phyloP scores from a whole-genome alignment of 2,113 vertebrate genomes.

The Turnix velox region DNA sequence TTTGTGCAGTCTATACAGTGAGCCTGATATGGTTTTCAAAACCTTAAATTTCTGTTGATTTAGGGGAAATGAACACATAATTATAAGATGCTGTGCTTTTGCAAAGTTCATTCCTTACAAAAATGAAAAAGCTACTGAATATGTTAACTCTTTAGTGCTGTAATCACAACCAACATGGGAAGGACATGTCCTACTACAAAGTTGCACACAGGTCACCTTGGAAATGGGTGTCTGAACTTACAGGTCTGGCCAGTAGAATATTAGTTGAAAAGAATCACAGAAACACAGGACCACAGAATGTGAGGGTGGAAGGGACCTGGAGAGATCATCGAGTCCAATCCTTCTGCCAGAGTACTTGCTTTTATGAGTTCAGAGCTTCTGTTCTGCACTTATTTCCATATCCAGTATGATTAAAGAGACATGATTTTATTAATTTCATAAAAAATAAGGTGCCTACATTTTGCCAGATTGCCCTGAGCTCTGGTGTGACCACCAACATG shows the following conservation, averaged over 20 bases:
- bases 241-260: neutral
- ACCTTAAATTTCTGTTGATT: conserved; percentile 68
- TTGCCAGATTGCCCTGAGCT: neutral
- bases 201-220: neutral
- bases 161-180: neutral
- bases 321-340: no score
- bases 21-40: conserved; percentile 51
- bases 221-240: neutral
- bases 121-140: neutral
- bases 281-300: no score
- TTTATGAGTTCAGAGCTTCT: neutral
- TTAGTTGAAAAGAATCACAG: neutral
- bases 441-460: neutral
- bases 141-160: neutral
- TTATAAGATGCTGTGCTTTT: conserved; percentile 34
- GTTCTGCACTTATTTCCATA: neutral
- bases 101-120: neutral
- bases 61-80: conserved; percentile 54
- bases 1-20: conserved; percentile 51
- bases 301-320: no score
- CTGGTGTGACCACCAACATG: neutral
- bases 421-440: neutral
- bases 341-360: no score
- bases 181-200: neutral
- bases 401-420: neutral